These are phyloP conservation scores for Eristalis tenax DNA, from an alignment of 2,888 invertebrate genomes.

Conservation along the genomic window DNA sequence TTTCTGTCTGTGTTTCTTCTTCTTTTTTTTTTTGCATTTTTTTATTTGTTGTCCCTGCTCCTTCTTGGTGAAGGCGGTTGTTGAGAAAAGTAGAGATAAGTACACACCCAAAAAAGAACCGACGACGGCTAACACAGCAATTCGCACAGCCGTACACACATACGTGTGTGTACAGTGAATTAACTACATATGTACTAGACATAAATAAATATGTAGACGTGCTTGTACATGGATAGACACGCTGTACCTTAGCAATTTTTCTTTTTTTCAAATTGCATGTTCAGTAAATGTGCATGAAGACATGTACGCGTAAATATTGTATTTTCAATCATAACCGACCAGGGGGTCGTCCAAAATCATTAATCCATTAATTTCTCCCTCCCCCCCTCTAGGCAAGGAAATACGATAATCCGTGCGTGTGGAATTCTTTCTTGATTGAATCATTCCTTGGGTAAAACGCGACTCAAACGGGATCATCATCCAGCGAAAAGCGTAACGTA, in stretches of 20 bases:
- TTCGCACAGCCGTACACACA: not conserved
- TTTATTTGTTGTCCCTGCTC: not conserved
- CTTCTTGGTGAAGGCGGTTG: not conserved
- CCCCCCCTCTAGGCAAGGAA: no score
- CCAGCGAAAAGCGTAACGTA: not conserved
- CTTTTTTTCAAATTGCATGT: no score
- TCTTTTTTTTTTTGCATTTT: not conserved
- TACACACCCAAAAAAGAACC: constrained; percentile 40
- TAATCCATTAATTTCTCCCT: no score
- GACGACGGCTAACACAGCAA: not conserved
- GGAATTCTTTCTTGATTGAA: not conserved
- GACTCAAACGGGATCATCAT: not conserved
- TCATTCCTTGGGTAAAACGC: not conserved
- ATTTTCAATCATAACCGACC: no score
- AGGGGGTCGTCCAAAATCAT: no score
- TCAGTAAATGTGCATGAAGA: no score
- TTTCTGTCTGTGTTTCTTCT: not conserved
- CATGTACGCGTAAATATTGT: not conserved
- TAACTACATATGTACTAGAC: not conserved
- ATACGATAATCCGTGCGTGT: no score
- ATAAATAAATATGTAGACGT: not conserved
- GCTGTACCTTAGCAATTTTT: not conserved
- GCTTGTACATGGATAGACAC: not conserved
- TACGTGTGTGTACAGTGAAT: not conserved
- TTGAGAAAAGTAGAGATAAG: not conserved